Percentiles rank a stretch among this genome's conserved stretches.
These are phyloP conservation scores for Sylvia borin DNA, from an alignment of 2,797 vertebrate genomes.

Conservation along the genomic window DNA sequence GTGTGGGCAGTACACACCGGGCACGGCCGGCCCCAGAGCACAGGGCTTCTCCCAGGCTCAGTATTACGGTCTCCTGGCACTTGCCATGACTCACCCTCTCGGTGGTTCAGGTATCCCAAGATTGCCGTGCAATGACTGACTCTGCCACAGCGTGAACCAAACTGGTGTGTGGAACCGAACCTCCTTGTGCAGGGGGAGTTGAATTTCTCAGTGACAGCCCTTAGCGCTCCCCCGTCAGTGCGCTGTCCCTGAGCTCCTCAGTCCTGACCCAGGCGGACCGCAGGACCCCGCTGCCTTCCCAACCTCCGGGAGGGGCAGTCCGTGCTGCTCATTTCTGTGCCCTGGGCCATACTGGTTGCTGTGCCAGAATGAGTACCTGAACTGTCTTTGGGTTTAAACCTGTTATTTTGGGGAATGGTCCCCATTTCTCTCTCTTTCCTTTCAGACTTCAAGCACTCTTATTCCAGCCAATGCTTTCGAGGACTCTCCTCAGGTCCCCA, in stretches of 20 bases:
- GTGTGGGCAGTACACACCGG: background rate
- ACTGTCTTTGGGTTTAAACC: background rate
- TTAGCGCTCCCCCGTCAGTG: background rate
- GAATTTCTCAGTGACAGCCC: background rate
- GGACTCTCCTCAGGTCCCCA: background rate
- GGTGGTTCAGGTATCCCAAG: background rate
- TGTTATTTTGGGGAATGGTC: background rate
- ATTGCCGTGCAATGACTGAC: background rate
- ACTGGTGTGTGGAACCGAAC: background rate
- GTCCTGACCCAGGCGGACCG: background rate
- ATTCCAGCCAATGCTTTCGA: background rate
- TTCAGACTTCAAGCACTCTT: background rate
- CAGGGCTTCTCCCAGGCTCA: background rate
- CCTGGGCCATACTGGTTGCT: background rate
- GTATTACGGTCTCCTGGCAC: background rate
- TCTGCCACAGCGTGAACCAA: background rate
- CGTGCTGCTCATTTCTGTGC: background rate
- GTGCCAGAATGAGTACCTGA: background rate
- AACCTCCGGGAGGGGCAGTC: background rate
- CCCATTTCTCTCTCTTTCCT: background rate
- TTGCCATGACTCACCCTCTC: background rate
- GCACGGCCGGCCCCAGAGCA: background rate
- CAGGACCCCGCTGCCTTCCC: background rate
- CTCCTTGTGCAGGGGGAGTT: background rate
- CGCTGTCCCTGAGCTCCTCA: background rate